Base-by-base conservation (phyloP, 2,888 invertebrate species). In the Netelia fuscicornis region DNA sequence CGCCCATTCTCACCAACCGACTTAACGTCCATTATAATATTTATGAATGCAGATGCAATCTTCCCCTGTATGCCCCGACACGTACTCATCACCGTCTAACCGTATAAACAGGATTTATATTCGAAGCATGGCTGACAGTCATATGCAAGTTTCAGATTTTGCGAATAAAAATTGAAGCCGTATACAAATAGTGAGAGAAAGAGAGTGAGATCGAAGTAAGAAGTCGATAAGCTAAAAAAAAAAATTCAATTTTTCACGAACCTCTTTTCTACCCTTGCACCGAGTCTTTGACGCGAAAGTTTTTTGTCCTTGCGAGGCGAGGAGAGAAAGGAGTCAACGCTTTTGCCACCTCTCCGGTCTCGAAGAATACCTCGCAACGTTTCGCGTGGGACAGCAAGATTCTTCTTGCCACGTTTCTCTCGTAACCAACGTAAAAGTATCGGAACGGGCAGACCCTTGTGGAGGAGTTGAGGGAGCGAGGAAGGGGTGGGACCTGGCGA, bases 31-130 rank as follows among this genome's bases (percentile, higher is more conserved):
- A 78, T 78, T 74, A 54, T 25, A 83, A 79, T 74, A 72, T 83
- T 83, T 62, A 68, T 64, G 68, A 25, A 83, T 78, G 56, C 48
- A 78, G 62, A 78, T 78, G 60, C 60, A 83, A 76, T 71, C 71
- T 77, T 82, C 44, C 20, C 65, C 3, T 65, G 52, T 48, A 20
- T 44, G 58, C 48, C 37, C 56, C 30, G 23, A 78, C 58, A 78
- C 67, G 72, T 78, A 48, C 74, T 68, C 62, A 72, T 74, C 60
- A 68, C 68, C 54, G 30, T 25, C 20, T 9, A 17, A 23, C 6
- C 9, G 72, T 62, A 78, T 78, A 77, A 74, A 78, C 62, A 62
- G 48, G 65, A 77, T 82, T 72, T 52, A 72, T 72, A 60, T 72
- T 72, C 71, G 52, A 54, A 82, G 30, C 48, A 13, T 60, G 54